Base-by-base conservation (phyloP, 2,797 vertebrate species). In the Melanotaenia trifasciata region DNA sequence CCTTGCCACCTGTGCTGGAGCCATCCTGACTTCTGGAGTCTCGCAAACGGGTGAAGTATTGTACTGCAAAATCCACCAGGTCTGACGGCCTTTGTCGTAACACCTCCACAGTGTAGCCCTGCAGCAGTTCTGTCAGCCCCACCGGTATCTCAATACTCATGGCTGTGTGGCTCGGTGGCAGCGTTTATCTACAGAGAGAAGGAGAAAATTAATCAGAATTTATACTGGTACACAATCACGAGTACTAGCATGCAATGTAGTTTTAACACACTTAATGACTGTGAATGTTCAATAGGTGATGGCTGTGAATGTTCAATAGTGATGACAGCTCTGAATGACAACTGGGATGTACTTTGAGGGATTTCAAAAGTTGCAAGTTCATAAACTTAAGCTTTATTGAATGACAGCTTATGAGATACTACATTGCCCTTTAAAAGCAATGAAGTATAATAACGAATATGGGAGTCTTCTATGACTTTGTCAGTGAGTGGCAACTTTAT, bases 71-170 rank as follows among this genome's bases (percentile, higher is more conserved):
- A 75, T 96, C 96, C 87, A 99, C 94, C 76, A 99, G 95, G 91
- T 99, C 97, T n/a, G 96, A 90, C 70, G 98, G 98, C 87, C 95
- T 95, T 87, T 96, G 96, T 90, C 98, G 95, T 84, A 99, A 93
- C 82, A 99, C 98, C 92, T 98, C 97, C 92, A 98, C 97, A 26
- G 98, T 98, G 92, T 98, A 99, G 82, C 97, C 97, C 93, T 99
- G 97, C 90, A 99, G 96, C 90, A 99, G 94, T 93, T 99, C 97
- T 62, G 96, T 98, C 91, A 99, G 94, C 80, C 98, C 98, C 84
- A 95, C 93, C 43, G 98, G 98, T 92, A 99, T 98, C 92, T 97
- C 96, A 91, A 99, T 97, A 95, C 96, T 99, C 97, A 99, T 99
- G 91, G 92, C 81, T 93, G 89, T 86, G 74, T 84, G 71, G 82